Base-by-base conservation (phyloP, 2,797 vertebrate genomes). In the Trachops cirrhosus region DNA sequence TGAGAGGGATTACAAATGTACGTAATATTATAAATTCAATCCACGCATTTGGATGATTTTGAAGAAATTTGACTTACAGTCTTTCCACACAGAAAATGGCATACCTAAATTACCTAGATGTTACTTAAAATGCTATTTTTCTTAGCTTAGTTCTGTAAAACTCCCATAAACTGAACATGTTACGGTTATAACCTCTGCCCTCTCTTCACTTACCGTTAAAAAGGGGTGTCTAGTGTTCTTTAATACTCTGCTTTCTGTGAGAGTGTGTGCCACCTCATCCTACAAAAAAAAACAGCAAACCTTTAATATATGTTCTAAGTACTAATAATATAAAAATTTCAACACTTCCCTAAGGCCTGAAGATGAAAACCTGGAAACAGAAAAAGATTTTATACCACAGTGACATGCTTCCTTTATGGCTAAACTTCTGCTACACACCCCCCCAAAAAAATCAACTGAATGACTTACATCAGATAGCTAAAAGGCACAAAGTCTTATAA, bases 211-310 rank as follows among this genome's bases (percentile, higher is more conserved):
- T 98, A 99, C 99, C 71, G 99, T 99, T 99, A 99, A 98, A 98
- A 99, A 99, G 54, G 99, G 99, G 82, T 99, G 99, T 94, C 99
- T 99, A 93, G 99, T 99, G 98, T 99, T 99, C 98, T 99, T 99
- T 94, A 99, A 97, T 62, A 99, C 99, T 99, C 99, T 98, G 98
- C 99, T 99, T 98, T 99, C 99, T 92, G 99, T 99, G 95, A 99
- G 99, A 1, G 99, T 99, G 97, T 99, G 99, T 92, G 99, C 99
- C 97, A 99, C 99, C 99, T 99, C 99, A 98, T 99, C 99, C 99
- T 99, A 98, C 87, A 68, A 97, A 86, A 98, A 29, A 96, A 97
- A 86, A 96, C n/a, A 0, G 67, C 46, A 94, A 88, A 68, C 39
- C 22, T 91, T 95, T 83, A 95, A 59, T 46, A 39, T 14, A 34